phyloP scores from a whole-genome alignment of 2,888 invertebrate species.

The Reticulitermes lucifugus region DNA sequence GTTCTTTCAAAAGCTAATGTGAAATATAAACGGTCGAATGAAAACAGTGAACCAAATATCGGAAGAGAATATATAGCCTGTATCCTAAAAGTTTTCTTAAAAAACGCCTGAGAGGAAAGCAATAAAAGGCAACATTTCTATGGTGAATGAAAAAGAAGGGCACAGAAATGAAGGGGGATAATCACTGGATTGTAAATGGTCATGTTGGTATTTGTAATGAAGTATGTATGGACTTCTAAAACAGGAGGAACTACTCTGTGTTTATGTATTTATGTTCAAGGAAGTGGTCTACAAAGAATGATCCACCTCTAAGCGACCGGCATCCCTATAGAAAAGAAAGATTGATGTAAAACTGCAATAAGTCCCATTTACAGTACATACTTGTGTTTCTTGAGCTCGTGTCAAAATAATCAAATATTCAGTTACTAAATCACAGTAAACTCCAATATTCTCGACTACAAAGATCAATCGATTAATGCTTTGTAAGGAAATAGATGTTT shows the following conservation, averaged over 20 bases:
- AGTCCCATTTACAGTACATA: not conserved
- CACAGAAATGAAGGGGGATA: slow-evolving; percentile 19
- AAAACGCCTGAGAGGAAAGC: not conserved
- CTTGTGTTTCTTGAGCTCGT: no score
- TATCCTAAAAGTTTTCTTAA: slow-evolving; percentile 6
- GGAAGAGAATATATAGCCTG: slow-evolving; percentile 36
- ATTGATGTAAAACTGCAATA: not conserved
- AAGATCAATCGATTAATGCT: no score
- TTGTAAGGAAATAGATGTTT: no score
- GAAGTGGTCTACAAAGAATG: slow-evolving; percentile 27
- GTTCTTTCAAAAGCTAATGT: slow-evolving; percentile 37
- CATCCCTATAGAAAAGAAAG: not conserved
- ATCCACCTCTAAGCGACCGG: not conserved
- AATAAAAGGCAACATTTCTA: slow-evolving; percentile 36
- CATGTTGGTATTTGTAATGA: slow-evolving; percentile 33
- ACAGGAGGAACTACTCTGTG: slow-evolving; percentile 9
- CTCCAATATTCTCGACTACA: no score
- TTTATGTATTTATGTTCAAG: slow-evolving; percentile 24
- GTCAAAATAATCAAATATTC: no score
- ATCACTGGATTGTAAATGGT: slow-evolving; percentile 39
- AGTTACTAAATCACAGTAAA: no score
- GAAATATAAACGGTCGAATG: slow-evolving; percentile 39
- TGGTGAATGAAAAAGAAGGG: slow-evolving; percentile 18
- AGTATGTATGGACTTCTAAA: slow-evolving; percentile 25
- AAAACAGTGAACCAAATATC: slow-evolving; percentile 26